Evolutionary conservation across 2,113 vertebrate genomes (phyloP).

Genomic region (Melanotaenia duboulayi): DNA sequence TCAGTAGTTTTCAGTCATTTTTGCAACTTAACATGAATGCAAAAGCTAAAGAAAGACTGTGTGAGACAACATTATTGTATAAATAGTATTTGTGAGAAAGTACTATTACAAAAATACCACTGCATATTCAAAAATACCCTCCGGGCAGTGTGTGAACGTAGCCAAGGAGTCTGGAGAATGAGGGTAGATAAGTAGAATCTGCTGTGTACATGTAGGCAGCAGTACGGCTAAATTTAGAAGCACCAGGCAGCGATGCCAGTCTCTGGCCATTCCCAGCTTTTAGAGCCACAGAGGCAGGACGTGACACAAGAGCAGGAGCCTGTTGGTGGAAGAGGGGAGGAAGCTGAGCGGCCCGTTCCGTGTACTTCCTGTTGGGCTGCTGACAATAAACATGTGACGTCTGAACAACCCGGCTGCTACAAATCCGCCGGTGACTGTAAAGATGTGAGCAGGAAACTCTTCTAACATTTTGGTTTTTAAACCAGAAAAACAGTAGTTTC

Average conservation of each 20-base stretch:
- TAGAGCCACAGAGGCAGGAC: slow-evolving; percentile 40
- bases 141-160: neutral
- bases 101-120: too few relatives aligned
- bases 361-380: slow-evolving; percentile 34
- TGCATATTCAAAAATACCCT: neutral
- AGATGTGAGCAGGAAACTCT: neutral
- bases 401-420: neutral
- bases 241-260: slow-evolving; percentile 34
- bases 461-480: neutral
- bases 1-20: neutral
- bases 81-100: neutral
- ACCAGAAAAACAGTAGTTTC: neutral
- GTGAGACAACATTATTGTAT: neutral
- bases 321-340: slow-evolving; percentile 14
- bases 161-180: neutral
- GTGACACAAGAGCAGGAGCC: neutral
- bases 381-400: neutral
- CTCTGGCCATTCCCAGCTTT: slow-evolving; percentile 46
- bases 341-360: slow-evolving; percentile 17
- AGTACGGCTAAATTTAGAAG: slow-evolving; percentile 62
- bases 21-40: neutral
- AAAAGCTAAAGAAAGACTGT: rapidly evolving
- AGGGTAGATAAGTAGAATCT: slow-evolving; percentile 30
- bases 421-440: neutral
- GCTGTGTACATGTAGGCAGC: slow-evolving; percentile 42